Conservation (phyloP, 2,797 vertebrate genomes). For the Gymnopithys bicolor region DNA sequence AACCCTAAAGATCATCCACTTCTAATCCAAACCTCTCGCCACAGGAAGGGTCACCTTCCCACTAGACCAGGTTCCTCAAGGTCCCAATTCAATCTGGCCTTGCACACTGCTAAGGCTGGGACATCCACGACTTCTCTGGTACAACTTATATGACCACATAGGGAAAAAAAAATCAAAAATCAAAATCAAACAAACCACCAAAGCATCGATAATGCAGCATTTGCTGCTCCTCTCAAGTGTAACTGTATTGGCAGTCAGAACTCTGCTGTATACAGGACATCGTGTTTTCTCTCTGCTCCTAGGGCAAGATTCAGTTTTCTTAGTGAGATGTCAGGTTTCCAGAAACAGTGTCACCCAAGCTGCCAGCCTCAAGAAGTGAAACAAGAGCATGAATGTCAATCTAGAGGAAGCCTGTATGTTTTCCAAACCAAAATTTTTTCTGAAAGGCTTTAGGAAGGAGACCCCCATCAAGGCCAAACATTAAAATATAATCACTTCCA, state of each 20-base stretch:
- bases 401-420: background rate
- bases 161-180: fast-evolving
- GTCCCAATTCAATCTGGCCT: background rate
- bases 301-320: conserved; percentile 8
- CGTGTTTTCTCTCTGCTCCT: background rate
- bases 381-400: conserved; percentile 19
- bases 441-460: conserved; percentile 28
- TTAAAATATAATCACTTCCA: conserved; percentile 67
- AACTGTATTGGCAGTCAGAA: background rate
- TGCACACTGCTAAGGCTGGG: background rate
- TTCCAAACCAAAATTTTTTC: conserved; percentile 57
- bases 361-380: conserved; percentile 46
- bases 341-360: background rate
- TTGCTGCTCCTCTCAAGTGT: background rate
- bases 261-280: background rate
- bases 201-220: background rate
- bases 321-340: conserved; percentile 8
- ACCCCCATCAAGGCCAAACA: conserved; percentile 29
- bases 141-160: background rate
- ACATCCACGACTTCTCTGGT: background rate
- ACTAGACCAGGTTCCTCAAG: background rate
- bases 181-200: background rate
- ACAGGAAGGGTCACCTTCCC: background rate
- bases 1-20: background rate
- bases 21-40: too few relatives aligned